These are phyloP conservation scores for Stegodyphus mimosarum DNA, from an alignment of 1,140 invertebrate genomes.

Conservation along the genomic window DNA sequence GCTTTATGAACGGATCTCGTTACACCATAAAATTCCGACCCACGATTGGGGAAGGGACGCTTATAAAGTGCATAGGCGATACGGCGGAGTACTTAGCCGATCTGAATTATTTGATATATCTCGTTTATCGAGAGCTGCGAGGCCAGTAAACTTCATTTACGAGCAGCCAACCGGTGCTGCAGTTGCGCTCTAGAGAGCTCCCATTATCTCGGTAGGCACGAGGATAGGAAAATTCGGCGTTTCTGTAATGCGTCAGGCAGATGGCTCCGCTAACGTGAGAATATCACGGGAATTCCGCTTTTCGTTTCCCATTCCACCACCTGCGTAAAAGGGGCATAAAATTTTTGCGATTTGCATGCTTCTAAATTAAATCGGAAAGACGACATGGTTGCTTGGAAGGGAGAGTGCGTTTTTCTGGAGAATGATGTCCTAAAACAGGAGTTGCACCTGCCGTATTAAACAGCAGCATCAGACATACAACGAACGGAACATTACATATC, in stretches of 20 bases:
- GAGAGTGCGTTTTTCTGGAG: too few species aligned
- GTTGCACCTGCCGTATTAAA: too few species aligned
- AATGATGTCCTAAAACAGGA: too few species aligned
- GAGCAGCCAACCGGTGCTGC: conserved; percentile 34
- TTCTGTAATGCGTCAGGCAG: conserved; percentile 6
- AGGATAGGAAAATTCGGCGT: not conserved
- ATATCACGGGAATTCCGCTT: conserved; percentile 22
- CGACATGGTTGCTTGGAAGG: too few species aligned
- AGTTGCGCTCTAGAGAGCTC: not conserved
- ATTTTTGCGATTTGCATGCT: conserved; percentile 1
- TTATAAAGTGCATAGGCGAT: conserved; percentile 37
- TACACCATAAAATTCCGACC: conserved; percentile 41
- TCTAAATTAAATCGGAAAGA: not conserved
- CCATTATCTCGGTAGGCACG: not conserved
- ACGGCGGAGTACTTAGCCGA: conserved; percentile 34
- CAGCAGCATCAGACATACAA: too few species aligned
- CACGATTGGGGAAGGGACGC: conserved; percentile 20
- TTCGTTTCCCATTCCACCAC: conserved; percentile 15
- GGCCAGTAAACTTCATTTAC: conserved; percentile 41
- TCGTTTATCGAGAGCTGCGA: conserved; percentile 27
- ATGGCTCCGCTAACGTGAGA: conserved; percentile 18
- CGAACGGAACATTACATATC: too few species aligned
- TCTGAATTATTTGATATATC: conserved; percentile 52
- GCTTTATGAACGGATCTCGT: conserved; percentile 40
- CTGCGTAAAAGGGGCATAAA: conserved; percentile 23